Evolutionary conservation across 2,797 vertebrate species (phyloP).

Genomic region (Lagorchestes hirsutus): DNA sequence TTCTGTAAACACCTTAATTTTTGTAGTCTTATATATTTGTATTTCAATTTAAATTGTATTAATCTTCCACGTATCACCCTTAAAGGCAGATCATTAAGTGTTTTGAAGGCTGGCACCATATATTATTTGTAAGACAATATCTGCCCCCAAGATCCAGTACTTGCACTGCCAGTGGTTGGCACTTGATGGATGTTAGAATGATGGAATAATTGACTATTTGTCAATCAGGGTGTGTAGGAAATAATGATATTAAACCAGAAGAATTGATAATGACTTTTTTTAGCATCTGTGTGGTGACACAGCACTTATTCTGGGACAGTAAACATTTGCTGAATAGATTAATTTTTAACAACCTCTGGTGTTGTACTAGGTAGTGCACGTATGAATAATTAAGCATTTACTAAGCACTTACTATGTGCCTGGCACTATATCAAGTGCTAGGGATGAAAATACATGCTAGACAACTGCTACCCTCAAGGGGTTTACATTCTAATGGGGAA

Average conservation of each 20-base stretch:
- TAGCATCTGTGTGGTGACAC: background rate
- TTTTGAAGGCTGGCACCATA: background rate
- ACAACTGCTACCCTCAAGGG: background rate
- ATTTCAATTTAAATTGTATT: background rate
- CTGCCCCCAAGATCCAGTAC: background rate
- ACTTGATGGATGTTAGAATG: background rate
- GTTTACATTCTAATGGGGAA: background rate
- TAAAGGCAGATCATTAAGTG: background rate
- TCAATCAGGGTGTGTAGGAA: background rate
- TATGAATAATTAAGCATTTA: background rate
- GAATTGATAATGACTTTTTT: background rate
- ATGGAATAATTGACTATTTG: background rate
- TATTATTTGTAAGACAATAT: background rate
- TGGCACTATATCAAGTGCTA: background rate
- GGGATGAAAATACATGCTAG: background rate
- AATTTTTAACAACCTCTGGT: background rate
- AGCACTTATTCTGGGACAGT: background rate
- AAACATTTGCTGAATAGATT: background rate
- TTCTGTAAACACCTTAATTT: constrained; percentile 33
- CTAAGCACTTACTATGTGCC: background rate
- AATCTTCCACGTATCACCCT: background rate
- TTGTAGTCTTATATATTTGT: background rate
- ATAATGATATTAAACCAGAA: background rate
- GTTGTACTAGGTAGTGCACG: background rate
- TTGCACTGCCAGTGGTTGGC: background rate